Percentiles rank a stretch among this genome's conserved stretches.
Conservation (phyloP, 2,888 invertebrate genomes). For the Spisula subtruncata region DNA sequence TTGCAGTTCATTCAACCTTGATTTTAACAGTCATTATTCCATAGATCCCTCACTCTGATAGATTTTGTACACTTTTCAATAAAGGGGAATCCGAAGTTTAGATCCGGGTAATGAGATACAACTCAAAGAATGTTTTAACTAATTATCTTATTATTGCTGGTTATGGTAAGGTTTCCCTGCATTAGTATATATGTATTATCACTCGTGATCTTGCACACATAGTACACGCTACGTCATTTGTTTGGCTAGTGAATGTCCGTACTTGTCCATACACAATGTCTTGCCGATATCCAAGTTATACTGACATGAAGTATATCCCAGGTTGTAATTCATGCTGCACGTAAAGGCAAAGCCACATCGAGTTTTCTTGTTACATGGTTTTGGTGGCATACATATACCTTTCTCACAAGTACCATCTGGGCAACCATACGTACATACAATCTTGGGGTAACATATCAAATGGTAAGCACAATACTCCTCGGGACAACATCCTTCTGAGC, state of each 20-base stretch:
- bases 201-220: neutral
- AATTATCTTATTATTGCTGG: too few species aligned
- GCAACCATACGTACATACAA: conserved; percentile 74
- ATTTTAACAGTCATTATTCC: too few species aligned
- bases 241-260: conserved; percentile 75
- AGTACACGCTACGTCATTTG: conserved; percentile 34
- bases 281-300: conserved; percentile 84
- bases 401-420: conserved; percentile 83
- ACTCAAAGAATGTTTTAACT: too few species aligned
- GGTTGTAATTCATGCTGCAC: conserved; percentile 75
- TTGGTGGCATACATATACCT: conserved; percentile 82
- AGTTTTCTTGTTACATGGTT: conserved; percentile 74
- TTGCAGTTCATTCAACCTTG: too few species aligned
- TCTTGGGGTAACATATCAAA: conserved; percentile 63
- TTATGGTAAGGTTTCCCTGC: too few species aligned
- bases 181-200: too few species aligned
- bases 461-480: conserved; percentile 85
- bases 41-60: too few species aligned
- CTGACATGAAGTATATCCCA: conserved; percentile 84
- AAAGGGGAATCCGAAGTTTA: too few species aligned
- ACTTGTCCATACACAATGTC: conserved; percentile 80
- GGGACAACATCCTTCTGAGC: conserved; percentile 84
- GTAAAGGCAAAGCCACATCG: conserved; percentile 78
- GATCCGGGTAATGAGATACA: too few species aligned
- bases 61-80: too few species aligned